A percentile compares a stretch with the other conserved stretches of the same genome.
These are phyloP conservation scores for Sylvietta virens DNA, from an alignment of 2,113 vertebrate species.

Conservation along the genomic window DNA sequence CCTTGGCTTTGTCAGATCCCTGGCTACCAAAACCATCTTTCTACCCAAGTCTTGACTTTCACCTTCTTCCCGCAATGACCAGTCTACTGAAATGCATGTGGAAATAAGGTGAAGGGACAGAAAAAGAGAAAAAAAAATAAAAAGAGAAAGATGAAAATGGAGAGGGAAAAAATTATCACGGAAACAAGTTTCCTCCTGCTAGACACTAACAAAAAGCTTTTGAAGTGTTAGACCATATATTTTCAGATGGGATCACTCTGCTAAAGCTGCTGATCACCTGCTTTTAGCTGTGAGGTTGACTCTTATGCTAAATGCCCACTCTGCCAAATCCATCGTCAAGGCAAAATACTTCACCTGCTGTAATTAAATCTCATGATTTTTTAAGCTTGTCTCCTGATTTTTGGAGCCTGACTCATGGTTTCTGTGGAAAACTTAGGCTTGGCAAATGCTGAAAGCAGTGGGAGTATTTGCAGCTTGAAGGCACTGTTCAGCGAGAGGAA, in stretches of 20 bases:
- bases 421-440: constrained; percentile 52
- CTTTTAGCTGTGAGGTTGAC: not conserved
- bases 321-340: not conserved
- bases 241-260: not conserved
- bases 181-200: not conserved
- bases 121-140: not conserved
- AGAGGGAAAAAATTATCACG: not conserved
- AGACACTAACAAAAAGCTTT: not conserved
- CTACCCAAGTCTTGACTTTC: not conserved
- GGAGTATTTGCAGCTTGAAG: constrained; percentile 66
- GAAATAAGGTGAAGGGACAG: not conserved
- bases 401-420: constrained; percentile 57
- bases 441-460: constrained; percentile 60
- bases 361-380: constrained; percentile 52
- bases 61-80: not conserved
- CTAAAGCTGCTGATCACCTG: constrained; percentile 25
- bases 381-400: constrained; percentile 47
- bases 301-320: not conserved
- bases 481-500: constrained; percentile 49
- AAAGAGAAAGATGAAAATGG: not conserved
- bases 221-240: constrained; percentile 11
- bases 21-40: not conserved
- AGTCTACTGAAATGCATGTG: not conserved
- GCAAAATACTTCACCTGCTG: constrained; percentile 31
- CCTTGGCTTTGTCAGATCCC: not conserved